Conservation (phyloP, 2,888 invertebrate genomes). For the Rhyacophila evoluta region DNA sequence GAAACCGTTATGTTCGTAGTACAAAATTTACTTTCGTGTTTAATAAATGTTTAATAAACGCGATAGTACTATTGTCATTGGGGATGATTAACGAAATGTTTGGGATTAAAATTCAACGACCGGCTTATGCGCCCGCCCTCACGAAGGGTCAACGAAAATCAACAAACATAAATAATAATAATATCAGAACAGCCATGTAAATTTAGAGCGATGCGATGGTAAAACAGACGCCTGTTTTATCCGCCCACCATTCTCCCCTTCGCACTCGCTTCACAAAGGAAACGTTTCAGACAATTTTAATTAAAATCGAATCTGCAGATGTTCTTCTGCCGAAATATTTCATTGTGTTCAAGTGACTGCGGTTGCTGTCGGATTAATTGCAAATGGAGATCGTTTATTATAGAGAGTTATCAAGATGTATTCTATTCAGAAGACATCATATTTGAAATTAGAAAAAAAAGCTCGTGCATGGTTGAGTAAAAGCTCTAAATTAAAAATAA, state of each 20-base stretch:
- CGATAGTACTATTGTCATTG: no score
- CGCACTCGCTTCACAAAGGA: background rate
- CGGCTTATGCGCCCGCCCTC: background rate
- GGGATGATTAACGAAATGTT: no score
- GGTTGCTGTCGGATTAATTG: background rate
- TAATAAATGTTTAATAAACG: no score
- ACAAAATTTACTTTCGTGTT: no score
- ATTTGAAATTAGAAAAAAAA: no score
- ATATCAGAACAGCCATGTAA: background rate
- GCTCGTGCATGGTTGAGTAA: no score
- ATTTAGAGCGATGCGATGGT: background rate
- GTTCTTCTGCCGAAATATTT: background rate
- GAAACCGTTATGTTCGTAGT: no score
- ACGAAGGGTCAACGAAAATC: slow-evolving; percentile 3
- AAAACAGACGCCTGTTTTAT: background rate
- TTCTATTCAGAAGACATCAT: no score
- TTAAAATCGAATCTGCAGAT: slow-evolving; percentile 17
- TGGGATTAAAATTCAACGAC: background rate
- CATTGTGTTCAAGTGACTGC: background rate
- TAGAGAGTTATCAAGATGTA: no score
- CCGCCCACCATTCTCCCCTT: background rate
- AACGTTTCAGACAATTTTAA: background rate
- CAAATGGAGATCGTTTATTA: background rate
- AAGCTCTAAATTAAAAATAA: no score
- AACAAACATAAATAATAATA: slow-evolving; percentile 1